These are phyloP conservation scores for Pseudois nayaur DNA, from an alignment of 2,113 vertebrate species.

Conservation along the genomic window DNA sequence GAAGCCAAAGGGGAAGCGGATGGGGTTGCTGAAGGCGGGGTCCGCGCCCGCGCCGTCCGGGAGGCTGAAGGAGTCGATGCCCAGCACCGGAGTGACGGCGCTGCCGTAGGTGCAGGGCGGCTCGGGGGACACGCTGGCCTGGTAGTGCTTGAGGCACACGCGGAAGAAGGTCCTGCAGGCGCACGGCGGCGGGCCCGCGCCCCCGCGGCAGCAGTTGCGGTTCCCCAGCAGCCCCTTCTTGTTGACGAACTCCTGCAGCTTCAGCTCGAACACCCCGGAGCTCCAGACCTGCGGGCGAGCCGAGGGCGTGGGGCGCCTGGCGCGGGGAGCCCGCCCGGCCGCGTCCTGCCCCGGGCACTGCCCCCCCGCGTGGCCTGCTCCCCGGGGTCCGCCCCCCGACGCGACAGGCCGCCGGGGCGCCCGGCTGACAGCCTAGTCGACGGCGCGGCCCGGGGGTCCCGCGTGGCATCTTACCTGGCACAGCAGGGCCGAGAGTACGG, in stretches of 20 bases:
- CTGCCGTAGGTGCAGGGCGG: conserved; percentile 98
- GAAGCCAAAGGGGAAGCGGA: conserved; percentile 94
- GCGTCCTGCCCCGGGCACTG: neutral
- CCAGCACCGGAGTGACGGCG: conserved; percentile 94
- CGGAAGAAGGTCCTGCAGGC: conserved; percentile 99
- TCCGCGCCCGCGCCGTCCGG: conserved; percentile 87
- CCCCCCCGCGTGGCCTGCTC: neutral
- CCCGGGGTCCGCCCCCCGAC: neutral
- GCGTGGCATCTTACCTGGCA: conserved; percentile 87
- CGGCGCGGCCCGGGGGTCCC: neutral
- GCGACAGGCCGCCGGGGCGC: neutral
- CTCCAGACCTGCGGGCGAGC: conserved; percentile 83
- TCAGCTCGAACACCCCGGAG: conserved; percentile 97
- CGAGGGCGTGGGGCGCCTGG: neutral
- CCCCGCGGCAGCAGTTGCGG: conserved; percentile 90
- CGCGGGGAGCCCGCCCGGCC: no score
- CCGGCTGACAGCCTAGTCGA: neutral
- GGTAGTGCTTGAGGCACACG: conserved; percentile 98
- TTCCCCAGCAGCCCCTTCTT: conserved; percentile 93
- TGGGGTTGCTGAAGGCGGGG: conserved; percentile 92
- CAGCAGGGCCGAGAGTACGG: conserved; percentile 86
- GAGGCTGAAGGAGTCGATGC: conserved; percentile 96
- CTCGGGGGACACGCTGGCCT: conserved; percentile 95
- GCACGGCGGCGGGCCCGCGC: conserved; percentile 87
- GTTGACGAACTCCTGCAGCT: conserved; percentile 98